Evolutionary conservation across 1,140 invertebrate species (phyloP).

Genomic region (Nomia melanderi): DNA sequence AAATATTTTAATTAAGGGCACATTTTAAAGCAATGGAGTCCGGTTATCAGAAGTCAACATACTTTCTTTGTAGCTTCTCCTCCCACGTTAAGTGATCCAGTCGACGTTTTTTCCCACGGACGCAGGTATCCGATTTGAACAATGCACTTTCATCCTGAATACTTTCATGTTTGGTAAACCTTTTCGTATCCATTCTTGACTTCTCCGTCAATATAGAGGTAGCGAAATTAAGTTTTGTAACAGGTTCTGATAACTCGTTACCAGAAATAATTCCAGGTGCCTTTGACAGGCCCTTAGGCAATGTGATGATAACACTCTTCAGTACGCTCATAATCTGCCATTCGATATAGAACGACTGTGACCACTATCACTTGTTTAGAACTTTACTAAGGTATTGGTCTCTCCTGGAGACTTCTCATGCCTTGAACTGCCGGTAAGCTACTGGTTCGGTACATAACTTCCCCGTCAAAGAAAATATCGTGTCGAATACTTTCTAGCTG

Average conservation of each 20-base stretch:
- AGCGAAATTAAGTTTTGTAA: slow-evolving; percentile 69
- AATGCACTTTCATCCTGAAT: slow-evolving; percentile 32
- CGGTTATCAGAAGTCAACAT: slow-evolving; percentile 81
- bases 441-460: slow-evolving; percentile 28
- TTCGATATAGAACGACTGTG: slow-evolving; percentile 22
- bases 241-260: slow-evolving; percentile 44
- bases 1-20: too few relatives aligned
- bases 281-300: slow-evolving; percentile 74
- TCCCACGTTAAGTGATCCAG: slow-evolving; percentile 91
- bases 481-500: slow-evolving; percentile 12
- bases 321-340: slow-evolving; percentile 74
- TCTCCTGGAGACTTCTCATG: not conserved
- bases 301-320: slow-evolving; percentile 76
- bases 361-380: not conserved
- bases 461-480: not conserved
- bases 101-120: slow-evolving; percentile 85
- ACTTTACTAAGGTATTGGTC: not conserved
- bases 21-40: too few relatives aligned
- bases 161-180: slow-evolving; percentile 54
- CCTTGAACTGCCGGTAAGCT: not conserved
- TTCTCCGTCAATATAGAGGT: slow-evolving; percentile 70
- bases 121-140: slow-evolving; percentile 61
- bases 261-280: slow-evolving; percentile 41
- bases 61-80: slow-evolving; percentile 92
- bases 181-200: slow-evolving; percentile 63